Evolutionary conservation across 2,888 invertebrate species (phyloP), one percentile per base, ranked within the genome.

Genomic region (Nomada goodeniana): DNA sequence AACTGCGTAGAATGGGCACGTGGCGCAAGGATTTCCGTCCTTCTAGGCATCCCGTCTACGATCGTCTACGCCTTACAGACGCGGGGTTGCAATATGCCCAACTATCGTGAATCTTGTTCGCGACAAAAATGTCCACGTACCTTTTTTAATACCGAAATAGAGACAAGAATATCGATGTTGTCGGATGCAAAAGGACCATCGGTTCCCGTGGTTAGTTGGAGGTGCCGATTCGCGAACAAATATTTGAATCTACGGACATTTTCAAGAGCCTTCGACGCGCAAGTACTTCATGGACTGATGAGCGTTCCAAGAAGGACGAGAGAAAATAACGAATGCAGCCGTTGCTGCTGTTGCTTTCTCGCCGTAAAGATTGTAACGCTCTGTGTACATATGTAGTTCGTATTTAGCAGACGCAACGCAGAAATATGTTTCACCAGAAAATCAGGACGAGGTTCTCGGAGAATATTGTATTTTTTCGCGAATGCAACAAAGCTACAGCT

Each of bases 241-340:
- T n/a, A 60, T 13, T 52, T 5, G 53, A 52, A 69, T 69, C 63
- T 68, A 55, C 50, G 55, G 60, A 15, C 63, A 42, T 20, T 68
- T 36, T 77, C 86, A 86, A 88, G 86, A 86, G 83, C 77, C 76
- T 73, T 76, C 76, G 52, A 72, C 67, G 73, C 55, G 72, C 68
- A 65, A 64, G 82, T 75, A 73, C 80, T 86, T 88, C 88, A 85
- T 73, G 86, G 83, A 23, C 57, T 64, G 78, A 59, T 82, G 86
- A 78, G 72, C 65, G 78, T 88, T 86, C 83, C 69, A n/a, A 88
- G 88, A 88, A 86, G 77, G 70, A 86, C 77, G 86, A 71, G 83
- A 44, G 20, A 71, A 83, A 85, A 78, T 80, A 86, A 86, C 52
- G 67, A 85, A 72, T 64, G 42, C 68, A 55, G 55, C 47, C 18